These are phyloP conservation scores for Cyclopterus lumpus DNA, from an alignment of 2,797 vertebrate species.

Conservation along the genomic window DNA sequence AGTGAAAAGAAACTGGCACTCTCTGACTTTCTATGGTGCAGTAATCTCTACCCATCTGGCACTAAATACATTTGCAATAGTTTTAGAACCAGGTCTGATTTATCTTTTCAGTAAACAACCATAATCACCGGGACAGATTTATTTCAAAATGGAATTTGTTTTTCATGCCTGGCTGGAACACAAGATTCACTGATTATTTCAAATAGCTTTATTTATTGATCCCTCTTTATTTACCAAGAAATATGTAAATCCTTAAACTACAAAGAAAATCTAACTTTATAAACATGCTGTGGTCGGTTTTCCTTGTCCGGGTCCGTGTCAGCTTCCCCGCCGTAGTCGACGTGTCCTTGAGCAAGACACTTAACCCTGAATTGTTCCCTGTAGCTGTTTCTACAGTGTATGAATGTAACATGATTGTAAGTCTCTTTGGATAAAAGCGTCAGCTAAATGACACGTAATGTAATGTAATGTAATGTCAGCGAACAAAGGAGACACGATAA, in stretches of 20 bases:
- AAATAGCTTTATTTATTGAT: conserved; percentile 42
- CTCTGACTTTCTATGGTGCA: conserved; percentile 42
- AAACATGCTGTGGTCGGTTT: no score
- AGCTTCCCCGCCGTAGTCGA: no score
- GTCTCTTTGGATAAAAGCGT: no score
- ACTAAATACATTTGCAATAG: conserved; percentile 52
- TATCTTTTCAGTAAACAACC: conserved; percentile 57
- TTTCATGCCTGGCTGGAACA: conserved; percentile 15
- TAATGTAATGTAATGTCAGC: no score
- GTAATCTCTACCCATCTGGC: conserved; percentile 64
- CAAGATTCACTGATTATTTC: conserved; percentile 32
- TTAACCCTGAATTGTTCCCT: no score
- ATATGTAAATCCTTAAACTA: conserved; percentile 26
- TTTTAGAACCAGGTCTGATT: conserved; percentile 57
- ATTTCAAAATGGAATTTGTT: conserved; percentile 6
- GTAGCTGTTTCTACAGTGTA: no score
- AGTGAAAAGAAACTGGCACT: conserved; percentile 51
- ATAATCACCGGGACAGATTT: conserved; percentile 42
- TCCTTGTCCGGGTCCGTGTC: no score
- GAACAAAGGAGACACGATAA: conserved; percentile 57
- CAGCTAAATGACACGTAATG: no score
- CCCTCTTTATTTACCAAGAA: conserved; percentile 17
- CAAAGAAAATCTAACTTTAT: conserved; percentile 28
- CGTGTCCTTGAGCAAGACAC: no score
- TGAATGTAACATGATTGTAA: no score